A percentile compares a stretch with the other conserved stretches of the same genome.
Evolutionary conservation across 2,113 vertebrate genomes (phyloP).

Genomic region (Phaetusa simplex): DNA sequence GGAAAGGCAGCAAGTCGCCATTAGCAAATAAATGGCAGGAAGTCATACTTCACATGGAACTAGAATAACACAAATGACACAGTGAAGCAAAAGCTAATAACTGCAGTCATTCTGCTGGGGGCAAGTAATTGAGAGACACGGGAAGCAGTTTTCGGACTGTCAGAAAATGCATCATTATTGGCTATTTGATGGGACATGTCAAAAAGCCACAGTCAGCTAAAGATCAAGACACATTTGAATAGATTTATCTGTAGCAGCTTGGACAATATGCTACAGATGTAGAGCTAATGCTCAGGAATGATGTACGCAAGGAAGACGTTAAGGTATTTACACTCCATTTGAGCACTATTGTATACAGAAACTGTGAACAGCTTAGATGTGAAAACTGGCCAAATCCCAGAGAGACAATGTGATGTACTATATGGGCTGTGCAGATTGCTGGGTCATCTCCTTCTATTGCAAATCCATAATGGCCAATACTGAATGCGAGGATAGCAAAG

Average conservation of each 20-base stretch:
- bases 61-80: constrained; percentile 16
- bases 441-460: neutral
- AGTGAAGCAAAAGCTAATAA: constrained; percentile 31
- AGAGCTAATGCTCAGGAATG: neutral
- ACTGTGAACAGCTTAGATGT: neutral
- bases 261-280: neutral
- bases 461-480: neutral
- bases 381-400: neutral
- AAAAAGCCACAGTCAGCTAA: constrained; percentile 7
- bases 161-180: constrained; percentile 28
- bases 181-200: constrained; percentile 12
- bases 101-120: constrained; percentile 24
- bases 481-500: neutral
- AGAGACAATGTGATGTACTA: neutral
- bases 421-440: neutral
- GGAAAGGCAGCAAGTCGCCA: neutral
- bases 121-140: constrained; percentile 1
- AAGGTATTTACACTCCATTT: neutral
- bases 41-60: constrained; percentile 27
- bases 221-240: neutral
- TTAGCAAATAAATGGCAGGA: constrained; percentile 46
- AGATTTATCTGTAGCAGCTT: neutral
- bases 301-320: neutral
- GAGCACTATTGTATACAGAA: neutral
- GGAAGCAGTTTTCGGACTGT: neutral